phyloP scores from a whole-genome alignment of 2,888 invertebrate species.

The Watsonalla cultraria region DNA sequence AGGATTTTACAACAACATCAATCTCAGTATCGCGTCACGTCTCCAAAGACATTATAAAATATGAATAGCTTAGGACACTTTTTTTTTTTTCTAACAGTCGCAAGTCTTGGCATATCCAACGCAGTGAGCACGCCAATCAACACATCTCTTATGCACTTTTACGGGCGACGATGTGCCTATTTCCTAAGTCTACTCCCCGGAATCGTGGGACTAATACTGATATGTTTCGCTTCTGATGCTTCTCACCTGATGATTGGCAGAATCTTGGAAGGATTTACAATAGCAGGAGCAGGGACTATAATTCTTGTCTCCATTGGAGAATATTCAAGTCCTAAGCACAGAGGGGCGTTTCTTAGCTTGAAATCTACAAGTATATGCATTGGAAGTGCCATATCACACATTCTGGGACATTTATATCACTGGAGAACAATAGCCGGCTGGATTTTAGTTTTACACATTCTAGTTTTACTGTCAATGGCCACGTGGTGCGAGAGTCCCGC shows the following conservation, averaged over 20 bases:
- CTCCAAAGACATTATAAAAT: too few species aligned
- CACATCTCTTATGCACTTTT: background rate
- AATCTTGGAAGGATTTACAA: conserved; percentile 21
- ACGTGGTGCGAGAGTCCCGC: conserved; percentile 33
- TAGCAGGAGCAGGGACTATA: conserved; percentile 17
- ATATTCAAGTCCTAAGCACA: conserved; percentile 22
- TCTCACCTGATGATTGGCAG: conserved; percentile 10
- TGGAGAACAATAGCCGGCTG: conserved; percentile 30
- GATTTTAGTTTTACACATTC: conserved; percentile 15
- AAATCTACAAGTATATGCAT: conserved; percentile 18
- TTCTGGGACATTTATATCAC: conserved; percentile 19
- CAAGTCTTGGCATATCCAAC: background rate
- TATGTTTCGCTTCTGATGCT: background rate
- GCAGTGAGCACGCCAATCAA: background rate
- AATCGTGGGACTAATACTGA: background rate
- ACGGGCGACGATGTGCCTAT: background rate
- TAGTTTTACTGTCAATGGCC: conserved; percentile 13
- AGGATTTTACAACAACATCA: too few species aligned
- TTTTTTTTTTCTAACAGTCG: background rate
- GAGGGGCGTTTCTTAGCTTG: conserved; percentile 28
- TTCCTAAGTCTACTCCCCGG: background rate
- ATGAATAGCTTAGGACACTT: too few species aligned
- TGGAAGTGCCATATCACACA: conserved; percentile 21
- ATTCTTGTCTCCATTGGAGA: conserved; percentile 29
- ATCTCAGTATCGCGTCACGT: too few species aligned